A percentile compares a stretch with the other conserved stretches of the same genome.
These are phyloP conservation scores for Myotis vivesi DNA, from an alignment of 2,797 vertebrate species.

Conservation along the genomic window DNA sequence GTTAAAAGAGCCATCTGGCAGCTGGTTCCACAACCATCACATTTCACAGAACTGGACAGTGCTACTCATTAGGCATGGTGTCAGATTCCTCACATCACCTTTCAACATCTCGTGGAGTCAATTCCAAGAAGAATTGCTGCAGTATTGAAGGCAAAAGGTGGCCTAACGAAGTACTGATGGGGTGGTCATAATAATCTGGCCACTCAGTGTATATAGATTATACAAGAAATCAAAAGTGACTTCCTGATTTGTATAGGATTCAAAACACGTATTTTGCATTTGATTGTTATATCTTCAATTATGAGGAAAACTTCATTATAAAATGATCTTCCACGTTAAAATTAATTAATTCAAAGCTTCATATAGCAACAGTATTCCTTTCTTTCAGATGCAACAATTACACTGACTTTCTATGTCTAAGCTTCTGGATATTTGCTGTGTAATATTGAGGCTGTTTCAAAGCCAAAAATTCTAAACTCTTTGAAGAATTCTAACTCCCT, in stretches of 20 bases:
- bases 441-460: not conserved
- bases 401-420: not conserved
- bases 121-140: no score
- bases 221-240: not conserved
- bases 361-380: not conserved
- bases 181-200: no score
- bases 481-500: not conserved
- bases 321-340: conserved; percentile 21
- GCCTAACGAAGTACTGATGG: no score
- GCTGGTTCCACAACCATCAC: no score
- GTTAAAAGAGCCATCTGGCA: no score
- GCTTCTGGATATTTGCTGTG: not conserved
- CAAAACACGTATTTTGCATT: not conserved
- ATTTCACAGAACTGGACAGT: no score
- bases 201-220: not conserved
- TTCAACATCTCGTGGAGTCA: no score
- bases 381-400: not conserved
- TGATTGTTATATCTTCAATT: not conserved
- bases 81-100: no score
- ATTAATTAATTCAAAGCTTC: not conserved
- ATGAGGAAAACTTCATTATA: not conserved
- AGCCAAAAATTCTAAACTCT: not conserved
- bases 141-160: no score
- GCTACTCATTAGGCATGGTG: no score
- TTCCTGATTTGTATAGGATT: not conserved